Evolutionary conservation across 2,113 vertebrate species (phyloP).

Genomic region (Centropus bengalensis): DNA sequence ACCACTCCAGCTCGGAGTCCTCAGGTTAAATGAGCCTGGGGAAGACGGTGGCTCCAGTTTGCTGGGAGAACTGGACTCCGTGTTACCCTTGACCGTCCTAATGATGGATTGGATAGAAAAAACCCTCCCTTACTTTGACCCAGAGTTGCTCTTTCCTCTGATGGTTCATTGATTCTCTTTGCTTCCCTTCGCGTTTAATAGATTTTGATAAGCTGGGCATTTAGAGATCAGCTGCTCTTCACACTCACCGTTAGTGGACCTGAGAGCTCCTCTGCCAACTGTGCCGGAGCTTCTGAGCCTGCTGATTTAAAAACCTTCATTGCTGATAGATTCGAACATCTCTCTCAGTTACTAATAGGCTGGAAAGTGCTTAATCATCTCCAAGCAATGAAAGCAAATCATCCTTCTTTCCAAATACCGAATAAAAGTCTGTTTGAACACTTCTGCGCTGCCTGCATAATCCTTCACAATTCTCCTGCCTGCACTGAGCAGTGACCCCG

Average conservation of each 20-base stretch:
- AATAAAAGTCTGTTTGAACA: slow-evolving; percentile 35
- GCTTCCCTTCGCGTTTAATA: slow-evolving; percentile 9
- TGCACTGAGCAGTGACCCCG: slow-evolving; percentile 32
- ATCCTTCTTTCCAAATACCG: slow-evolving; percentile 34
- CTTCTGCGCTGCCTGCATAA: slow-evolving; percentile 61
- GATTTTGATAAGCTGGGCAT: slow-evolving; percentile 45
- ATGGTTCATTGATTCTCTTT: slow-evolving; percentile 14
- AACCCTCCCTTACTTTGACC: neutral
- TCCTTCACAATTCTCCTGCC: slow-evolving; percentile 28
- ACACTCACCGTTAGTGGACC: neutral
- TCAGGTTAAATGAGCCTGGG: neutral
- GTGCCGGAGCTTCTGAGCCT: neutral
- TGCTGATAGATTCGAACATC: slow-evolving; percentile 21
- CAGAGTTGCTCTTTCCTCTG: neutral
- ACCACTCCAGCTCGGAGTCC: neutral
- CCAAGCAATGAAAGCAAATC: slow-evolving; percentile 57
- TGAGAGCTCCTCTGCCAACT: neutral
- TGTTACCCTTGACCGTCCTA: neutral
- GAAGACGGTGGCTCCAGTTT: neutral
- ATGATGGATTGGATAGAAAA: neutral
- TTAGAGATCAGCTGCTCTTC: slow-evolving; percentile 32
- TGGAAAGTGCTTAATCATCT: slow-evolving; percentile 60
- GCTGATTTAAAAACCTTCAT: slow-evolving; percentile 9
- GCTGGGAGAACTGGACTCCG: neutral
- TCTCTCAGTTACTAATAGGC: slow-evolving; percentile 36